Percentiles rank a stretch among this genome's conserved stretches.
phyloP scores from a whole-genome alignment of 2,113 vertebrate species.

The Tupaia chinensis region DNA sequence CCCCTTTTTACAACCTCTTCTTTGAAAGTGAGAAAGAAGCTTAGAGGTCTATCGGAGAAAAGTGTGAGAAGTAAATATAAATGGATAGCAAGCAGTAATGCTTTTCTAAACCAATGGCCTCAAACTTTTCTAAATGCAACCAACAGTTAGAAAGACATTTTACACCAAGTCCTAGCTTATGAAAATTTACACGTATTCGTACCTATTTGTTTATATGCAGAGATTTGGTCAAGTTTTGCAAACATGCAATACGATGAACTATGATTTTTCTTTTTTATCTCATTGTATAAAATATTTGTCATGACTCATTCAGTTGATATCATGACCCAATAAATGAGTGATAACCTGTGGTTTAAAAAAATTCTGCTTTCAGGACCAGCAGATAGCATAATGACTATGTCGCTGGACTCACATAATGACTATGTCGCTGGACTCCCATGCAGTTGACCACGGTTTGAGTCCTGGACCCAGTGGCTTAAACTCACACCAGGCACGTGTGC shows the following conservation, averaged over 20 bases:
- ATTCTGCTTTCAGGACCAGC: background rate
- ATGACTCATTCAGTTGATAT: constrained; percentile 25
- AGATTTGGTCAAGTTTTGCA: background rate
- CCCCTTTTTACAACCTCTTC: background rate
- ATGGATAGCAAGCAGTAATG: background rate
- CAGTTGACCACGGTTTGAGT: no score
- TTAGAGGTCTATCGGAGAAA: background rate
- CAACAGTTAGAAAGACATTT: background rate
- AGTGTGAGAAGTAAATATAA: constrained; percentile 8
- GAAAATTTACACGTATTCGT: background rate
- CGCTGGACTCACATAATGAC: no score
- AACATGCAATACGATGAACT: background rate
- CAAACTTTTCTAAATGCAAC: background rate
- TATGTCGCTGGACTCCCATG: no score
- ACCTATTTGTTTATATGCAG: background rate
- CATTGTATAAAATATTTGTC: background rate
- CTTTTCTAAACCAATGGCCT: constrained; percentile 34
- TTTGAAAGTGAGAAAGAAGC: background rate
- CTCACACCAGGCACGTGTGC: no score
- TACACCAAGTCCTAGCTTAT: background rate
- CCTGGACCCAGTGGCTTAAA: no score
- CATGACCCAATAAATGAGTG: background rate
- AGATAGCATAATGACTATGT: no score
- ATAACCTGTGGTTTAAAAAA: background rate
- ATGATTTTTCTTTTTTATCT: background rate